Evolutionary conservation across 2,797 vertebrate species (phyloP).

Genomic region (Xiphorhynchus erythropygius): DNA sequence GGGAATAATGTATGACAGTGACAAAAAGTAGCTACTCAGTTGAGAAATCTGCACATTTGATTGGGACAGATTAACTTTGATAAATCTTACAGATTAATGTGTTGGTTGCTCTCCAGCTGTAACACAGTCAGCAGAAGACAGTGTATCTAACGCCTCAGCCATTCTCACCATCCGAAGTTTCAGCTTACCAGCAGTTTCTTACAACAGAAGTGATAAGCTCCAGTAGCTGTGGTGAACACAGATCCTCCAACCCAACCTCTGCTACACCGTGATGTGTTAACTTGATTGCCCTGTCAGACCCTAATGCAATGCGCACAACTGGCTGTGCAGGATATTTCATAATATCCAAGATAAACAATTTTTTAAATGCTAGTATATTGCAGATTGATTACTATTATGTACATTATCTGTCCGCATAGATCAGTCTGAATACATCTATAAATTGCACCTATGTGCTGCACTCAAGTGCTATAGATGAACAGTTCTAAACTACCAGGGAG

Average conservation of each 20-base stretch:
- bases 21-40: background rate
- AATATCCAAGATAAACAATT: background rate
- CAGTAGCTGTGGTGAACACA: background rate
- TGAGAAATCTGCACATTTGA: background rate
- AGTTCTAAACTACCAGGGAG: background rate
- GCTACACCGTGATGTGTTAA: rapidly evolving
- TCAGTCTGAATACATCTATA: background rate
- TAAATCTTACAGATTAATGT: background rate
- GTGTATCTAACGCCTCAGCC: background rate
- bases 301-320: background rate
- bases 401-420: background rate
- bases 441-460: background rate
- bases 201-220: background rate
- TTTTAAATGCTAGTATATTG: background rate
- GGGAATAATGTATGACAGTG: background rate
- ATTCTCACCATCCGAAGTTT: background rate
- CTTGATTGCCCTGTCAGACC: background rate
- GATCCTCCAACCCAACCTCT: background rate
- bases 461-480: background rate
- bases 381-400: background rate
- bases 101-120: background rate
- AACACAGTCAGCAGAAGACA: background rate
- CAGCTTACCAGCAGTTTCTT: background rate
- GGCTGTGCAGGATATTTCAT: background rate
- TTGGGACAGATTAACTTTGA: background rate